phyloP scores from a whole-genome alignment of 2,113 vertebrate species.

The Corythornis madagascariensis region DNA sequence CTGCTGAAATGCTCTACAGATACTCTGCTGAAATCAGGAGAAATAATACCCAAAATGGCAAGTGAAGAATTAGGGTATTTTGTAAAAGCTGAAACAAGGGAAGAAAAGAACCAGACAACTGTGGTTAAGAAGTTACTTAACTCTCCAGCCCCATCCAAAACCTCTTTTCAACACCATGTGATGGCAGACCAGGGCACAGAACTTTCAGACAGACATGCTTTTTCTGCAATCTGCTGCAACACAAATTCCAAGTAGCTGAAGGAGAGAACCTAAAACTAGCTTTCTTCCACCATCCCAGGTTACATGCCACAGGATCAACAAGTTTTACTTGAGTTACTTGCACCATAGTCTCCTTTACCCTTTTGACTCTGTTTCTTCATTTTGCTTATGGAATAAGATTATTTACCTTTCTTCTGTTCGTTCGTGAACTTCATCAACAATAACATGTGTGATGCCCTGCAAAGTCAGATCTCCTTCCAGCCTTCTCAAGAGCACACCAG shows the following conservation, averaged over 20 bases:
- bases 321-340: background rate
- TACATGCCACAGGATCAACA: background rate
- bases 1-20: background rate
- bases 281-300: background rate
- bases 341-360: background rate
- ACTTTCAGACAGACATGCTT: background rate
- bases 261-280: background rate
- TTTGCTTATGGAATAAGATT: background rate
- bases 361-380: background rate
- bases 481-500: conserved; percentile 90
- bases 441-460: conserved; percentile 86
- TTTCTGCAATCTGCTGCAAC: background rate
- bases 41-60: background rate
- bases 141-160: background rate
- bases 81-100: background rate
- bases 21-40: background rate
- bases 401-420: conserved; percentile 95
- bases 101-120: background rate
- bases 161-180: background rate
- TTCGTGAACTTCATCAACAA: conserved; percentile 97
- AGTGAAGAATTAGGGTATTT: background rate
- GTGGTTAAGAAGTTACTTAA: background rate
- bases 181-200: background rate
- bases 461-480: conserved; percentile 89
- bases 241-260: background rate